Conservation (phyloP, 2,797 vertebrate genomes). For the Liparis tanakae region DNA sequence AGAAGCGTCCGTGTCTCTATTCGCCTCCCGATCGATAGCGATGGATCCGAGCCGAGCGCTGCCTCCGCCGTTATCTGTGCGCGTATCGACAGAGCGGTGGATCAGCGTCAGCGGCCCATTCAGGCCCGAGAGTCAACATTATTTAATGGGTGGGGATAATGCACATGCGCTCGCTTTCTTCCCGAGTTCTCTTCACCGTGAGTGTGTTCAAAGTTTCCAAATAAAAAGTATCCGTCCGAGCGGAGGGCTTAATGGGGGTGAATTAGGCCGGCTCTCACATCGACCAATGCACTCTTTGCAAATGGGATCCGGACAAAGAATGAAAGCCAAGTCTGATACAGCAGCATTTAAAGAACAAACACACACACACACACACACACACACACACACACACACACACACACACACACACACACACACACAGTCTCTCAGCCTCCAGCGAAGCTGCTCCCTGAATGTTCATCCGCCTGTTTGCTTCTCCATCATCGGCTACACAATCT, state of each 20-base stretch:
- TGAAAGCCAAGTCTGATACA: slow-evolving; percentile 13
- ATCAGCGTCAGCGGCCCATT: slow-evolving; percentile 57
- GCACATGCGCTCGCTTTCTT: background rate
- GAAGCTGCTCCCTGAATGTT: slow-evolving; percentile 53
- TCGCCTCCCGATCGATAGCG: slow-evolving; percentile 69
- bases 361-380: slow-evolving; percentile 1
- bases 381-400: background rate
- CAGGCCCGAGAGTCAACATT: slow-evolving; percentile 39
- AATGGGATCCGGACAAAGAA: slow-evolving; percentile 39
- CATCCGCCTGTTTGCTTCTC: slow-evolving; percentile 50
- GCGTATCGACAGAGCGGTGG: slow-evolving; percentile 66
- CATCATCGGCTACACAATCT: slow-evolving; percentile 62
- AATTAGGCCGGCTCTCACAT: slow-evolving; percentile 29
- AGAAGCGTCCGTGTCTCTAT: slow-evolving; percentile 55
- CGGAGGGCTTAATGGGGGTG: slow-evolving; percentile 6
- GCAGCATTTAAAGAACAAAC: slow-evolving; percentile 24
- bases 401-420: slow-evolving; percentile 30
- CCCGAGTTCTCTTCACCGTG: background rate
- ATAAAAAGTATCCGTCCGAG: slow-evolving; percentile 24
- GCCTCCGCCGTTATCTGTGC: slow-evolving; percentile 67
- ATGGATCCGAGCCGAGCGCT: slow-evolving; percentile 62
- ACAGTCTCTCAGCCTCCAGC: slow-evolving; percentile 41
- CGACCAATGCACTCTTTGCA: slow-evolving; percentile 5
- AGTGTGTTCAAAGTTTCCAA: slow-evolving; percentile 8
- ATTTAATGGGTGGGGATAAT: slow-evolving; percentile 39